Conservation (phyloP, 1,140 invertebrate genomes). For the Rhysida immarginata region DNA sequence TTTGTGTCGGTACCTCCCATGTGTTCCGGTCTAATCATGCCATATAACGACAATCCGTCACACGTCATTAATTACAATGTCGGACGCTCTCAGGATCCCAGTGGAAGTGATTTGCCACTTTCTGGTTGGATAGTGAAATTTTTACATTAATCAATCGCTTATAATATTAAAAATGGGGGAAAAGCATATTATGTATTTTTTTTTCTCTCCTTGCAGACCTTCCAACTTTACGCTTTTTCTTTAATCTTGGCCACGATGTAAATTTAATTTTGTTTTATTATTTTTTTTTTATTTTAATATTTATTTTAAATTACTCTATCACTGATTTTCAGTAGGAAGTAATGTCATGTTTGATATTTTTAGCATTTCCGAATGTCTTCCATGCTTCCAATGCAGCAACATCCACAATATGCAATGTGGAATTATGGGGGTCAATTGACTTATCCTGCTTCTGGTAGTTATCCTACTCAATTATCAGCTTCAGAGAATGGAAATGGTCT, state of each 20-base stretch:
- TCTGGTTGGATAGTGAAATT: neutral
- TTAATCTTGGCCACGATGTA: slow-evolving; percentile 5
- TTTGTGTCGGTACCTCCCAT: neutral
- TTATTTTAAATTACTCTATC: neutral
- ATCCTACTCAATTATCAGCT: neutral
- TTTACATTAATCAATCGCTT: neutral
- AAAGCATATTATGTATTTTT: neutral
- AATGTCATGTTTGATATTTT: neutral
- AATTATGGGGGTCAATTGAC: slow-evolving; percentile 5
- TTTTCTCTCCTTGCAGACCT: slow-evolving; percentile 1
- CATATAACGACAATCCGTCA: slow-evolving; percentile 1
- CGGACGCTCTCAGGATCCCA: neutral
- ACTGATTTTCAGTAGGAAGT: neutral
- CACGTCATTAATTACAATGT: slow-evolving; percentile 1
- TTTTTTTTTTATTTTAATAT: neutral
- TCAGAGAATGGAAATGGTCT: neutral
- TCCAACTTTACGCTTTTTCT: slow-evolving; percentile 7
- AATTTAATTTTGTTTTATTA: neutral
- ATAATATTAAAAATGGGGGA: neutral
- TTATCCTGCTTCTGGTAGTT: neutral
- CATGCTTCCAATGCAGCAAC: neutral
- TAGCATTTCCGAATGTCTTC: slow-evolving; percentile 9
- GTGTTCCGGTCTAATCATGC: neutral
- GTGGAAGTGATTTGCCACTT: slow-evolving; percentile 7
- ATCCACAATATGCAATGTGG: neutral